These are phyloP conservation scores for Camponotus fellah DNA, from an alignment of 2,888 invertebrate species.

Conservation along the genomic window DNA sequence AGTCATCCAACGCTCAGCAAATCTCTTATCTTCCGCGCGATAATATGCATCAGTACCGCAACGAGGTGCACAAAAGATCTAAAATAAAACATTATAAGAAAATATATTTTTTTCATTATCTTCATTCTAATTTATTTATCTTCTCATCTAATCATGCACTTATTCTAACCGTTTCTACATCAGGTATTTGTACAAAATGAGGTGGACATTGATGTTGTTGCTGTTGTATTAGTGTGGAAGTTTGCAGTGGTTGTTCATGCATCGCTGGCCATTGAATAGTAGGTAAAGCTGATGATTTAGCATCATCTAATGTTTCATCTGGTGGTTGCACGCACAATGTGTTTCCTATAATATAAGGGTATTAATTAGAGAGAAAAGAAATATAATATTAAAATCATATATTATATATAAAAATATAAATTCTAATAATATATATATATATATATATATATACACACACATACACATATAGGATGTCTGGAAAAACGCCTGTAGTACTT, in stretches of 20 bases:
- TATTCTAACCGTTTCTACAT: slow-evolving; percentile 82
- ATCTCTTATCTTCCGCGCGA: slow-evolving; percentile 89
- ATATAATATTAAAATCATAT: neutral
- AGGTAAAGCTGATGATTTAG: slow-evolving; percentile 70
- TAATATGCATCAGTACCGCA: slow-evolving; percentile 91
- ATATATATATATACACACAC: too few relatives aligned
- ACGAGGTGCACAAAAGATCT: slow-evolving; percentile 87
- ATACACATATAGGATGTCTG: too few relatives aligned
- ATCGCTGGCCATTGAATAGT: slow-evolving; percentile 76
- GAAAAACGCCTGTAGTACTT: too few relatives aligned
- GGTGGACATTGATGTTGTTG: slow-evolving; percentile 87
- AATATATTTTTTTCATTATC: neutral
- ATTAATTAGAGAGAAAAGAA: neutral
- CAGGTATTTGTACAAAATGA: slow-evolving; percentile 88
- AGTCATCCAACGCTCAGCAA: slow-evolving; percentile 91
- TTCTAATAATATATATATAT: too few relatives aligned
- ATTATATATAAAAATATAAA: too few relatives aligned
- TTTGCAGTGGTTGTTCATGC: slow-evolving; percentile 74
- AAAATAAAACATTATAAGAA: neutral
- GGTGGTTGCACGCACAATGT: slow-evolving; percentile 86
- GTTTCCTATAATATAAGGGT: slow-evolving; percentile 83
- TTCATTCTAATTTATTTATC: neutral
- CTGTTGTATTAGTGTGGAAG: slow-evolving; percentile 72
- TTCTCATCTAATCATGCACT: neutral
- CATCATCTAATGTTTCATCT: slow-evolving; percentile 82